Percentiles rank a stretch among this genome's conserved stretches.
phyloP scores from a whole-genome alignment of 2,888 invertebrate species.

The Hyposoter dolosus region DNA sequence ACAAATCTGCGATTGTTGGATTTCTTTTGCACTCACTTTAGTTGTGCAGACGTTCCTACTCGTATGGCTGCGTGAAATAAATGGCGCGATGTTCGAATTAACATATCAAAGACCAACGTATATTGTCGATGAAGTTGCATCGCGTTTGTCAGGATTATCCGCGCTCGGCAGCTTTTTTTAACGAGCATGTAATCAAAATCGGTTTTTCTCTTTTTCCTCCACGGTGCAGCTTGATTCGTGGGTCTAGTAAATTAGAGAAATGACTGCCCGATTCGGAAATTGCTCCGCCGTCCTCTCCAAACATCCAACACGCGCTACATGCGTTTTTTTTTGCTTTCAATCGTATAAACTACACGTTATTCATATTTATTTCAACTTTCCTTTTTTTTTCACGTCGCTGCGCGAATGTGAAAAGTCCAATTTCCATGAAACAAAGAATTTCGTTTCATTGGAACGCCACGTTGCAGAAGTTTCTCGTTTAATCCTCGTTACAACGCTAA shows the following conservation, averaged over 20 bases:
- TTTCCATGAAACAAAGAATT: slow-evolving; percentile 18
- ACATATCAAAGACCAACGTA: slow-evolving; percentile 37
- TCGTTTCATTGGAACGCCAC: not conserved
- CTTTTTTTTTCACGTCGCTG: slow-evolving; percentile 1
- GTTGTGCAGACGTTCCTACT: not conserved
- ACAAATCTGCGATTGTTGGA: slow-evolving; percentile 22
- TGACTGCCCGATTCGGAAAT: not conserved
- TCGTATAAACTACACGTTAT: not conserved
- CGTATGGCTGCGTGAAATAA: slow-evolving; percentile 36
- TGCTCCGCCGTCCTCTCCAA: not conserved
- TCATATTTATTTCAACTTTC: slow-evolving; percentile 10
- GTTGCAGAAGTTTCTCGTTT: slow-evolving; percentile 59
- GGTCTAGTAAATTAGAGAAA: slow-evolving; percentile 58
- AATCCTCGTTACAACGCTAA: slow-evolving; percentile 63
- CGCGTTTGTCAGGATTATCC: slow-evolving; percentile 50
- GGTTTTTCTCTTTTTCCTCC: slow-evolving; percentile 21
- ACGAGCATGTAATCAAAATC: slow-evolving; percentile 7
- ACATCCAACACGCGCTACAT: not conserved
- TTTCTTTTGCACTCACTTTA: slow-evolving; percentile 19
- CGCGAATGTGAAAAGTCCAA: not conserved
- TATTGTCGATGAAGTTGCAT: slow-evolving; percentile 63
- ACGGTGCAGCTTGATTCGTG: slow-evolving; percentile 16
- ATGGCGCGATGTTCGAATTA: not conserved
- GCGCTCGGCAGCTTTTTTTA: slow-evolving; percentile 29
- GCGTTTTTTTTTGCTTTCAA: slow-evolving; percentile 6